phyloP scores from a whole-genome alignment of 1,140 invertebrate genomes.

The Drosophila bifasciata region DNA sequence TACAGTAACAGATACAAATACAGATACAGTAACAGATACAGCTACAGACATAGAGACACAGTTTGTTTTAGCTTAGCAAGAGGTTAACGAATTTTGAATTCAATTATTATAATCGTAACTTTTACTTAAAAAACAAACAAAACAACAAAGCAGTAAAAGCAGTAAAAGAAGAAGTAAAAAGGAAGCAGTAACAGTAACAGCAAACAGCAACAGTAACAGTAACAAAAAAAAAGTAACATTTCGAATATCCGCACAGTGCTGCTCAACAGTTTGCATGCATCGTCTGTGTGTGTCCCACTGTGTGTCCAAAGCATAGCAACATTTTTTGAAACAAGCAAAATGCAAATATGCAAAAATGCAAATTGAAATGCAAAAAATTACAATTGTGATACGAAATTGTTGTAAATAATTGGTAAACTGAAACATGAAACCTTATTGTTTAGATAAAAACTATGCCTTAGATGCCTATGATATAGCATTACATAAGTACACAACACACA shows the following conservation, averaged over 20 bases:
- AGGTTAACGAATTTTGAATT: slow-evolving; percentile 60
- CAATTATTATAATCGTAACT: slow-evolving; percentile 79
- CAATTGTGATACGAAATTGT: slow-evolving; percentile 82
- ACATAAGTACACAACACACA: slow-evolving; percentile 49
- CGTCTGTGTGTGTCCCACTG: slow-evolving; percentile 29
- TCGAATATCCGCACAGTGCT: slow-evolving; percentile 76
- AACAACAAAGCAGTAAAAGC: slow-evolving; percentile 9
- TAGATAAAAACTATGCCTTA: slow-evolving; percentile 61
- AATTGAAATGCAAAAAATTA: slow-evolving; percentile 58
- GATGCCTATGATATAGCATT: slow-evolving; percentile 63
- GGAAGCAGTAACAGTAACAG: slow-evolving; percentile 2
- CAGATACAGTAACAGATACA: slow-evolving; percentile 32
- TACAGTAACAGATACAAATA: slow-evolving; percentile 29
- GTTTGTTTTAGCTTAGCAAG: slow-evolving; percentile 50
- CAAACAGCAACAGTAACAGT: slow-evolving; percentile 1
- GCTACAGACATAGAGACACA: slow-evolving; percentile 33
- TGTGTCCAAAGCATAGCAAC: slow-evolving; percentile 26
- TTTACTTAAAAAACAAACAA: slow-evolving; percentile 58
- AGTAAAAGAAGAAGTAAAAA: background rate
- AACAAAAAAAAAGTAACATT: slow-evolving; percentile 24
- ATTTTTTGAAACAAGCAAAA: slow-evolving; percentile 44
- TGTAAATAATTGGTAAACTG: slow-evolving; percentile 80
- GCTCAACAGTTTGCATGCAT: slow-evolving; percentile 81
- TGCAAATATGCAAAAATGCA: slow-evolving; percentile 38
- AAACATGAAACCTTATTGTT: slow-evolving; percentile 63